Base-by-base conservation (phyloP, 2,797 vertebrate genomes). In the Poeciliopsis presidionis region DNA sequence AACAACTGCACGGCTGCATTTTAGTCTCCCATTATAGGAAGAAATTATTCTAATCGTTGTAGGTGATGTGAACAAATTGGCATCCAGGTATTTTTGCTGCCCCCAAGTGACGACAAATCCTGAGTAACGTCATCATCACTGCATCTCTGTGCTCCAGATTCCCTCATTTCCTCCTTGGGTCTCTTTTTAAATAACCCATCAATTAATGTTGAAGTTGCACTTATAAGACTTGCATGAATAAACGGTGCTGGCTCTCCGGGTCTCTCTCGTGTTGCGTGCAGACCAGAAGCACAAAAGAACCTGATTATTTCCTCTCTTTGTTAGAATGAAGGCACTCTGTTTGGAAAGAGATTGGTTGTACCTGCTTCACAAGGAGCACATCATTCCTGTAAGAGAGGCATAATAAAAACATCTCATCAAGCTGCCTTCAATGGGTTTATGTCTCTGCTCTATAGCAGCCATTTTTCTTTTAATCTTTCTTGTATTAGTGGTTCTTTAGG, bases 271-370 rank as follows among this genome's bases (percentile, higher is more conserved):
- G 33, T 41, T 41, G 61, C 2, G 20, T 51, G 55, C 71, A 36
- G 65, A 28, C 8, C 28, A 22, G 28, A 71, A 30, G 9, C 30
- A 55, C 12, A 2, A 39, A 80, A 14, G 8, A 7, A 30, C 30
- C 30, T 5, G 39, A 69, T 51, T 46, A 70, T 72, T 86, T 85
- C 79, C 80, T 78, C 55, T 33, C 51, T 80, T 83, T 84, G 81
- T 78, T 46, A 45, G 41, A 67, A 77, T n/a, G 5, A 28, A 55
- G n/a, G 77, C 49, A 41, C 25, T 9, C 22, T 28, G 55, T 22
- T 0, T 78, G 74, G 7, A 81, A 71, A 83, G 75, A 41, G 36
- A 36, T 16, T 63, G 13, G 57, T 36, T 36, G 16, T 63, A 63
- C 16, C 39, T 67, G 12, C 7, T 22, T 67, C 36, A 67, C 63